phyloP scores from a whole-genome alignment of 2,888 invertebrate species.

The Spodoptera littoralis region DNA sequence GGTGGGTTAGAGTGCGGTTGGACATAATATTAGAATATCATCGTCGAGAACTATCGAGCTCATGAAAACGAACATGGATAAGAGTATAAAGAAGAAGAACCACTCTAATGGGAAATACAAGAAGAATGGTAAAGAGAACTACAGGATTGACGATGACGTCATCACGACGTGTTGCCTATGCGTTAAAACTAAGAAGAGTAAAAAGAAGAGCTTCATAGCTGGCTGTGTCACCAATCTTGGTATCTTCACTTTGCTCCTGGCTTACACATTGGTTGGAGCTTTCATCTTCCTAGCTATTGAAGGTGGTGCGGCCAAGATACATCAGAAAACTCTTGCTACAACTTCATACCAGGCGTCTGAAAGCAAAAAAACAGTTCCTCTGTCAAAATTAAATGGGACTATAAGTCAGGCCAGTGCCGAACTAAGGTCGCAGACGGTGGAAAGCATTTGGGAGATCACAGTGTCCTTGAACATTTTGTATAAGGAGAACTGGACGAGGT shows the following conservation, averaged over 20 bases:
- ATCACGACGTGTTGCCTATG: conserved; percentile 85
- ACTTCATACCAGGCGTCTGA: conserved; percentile 84
- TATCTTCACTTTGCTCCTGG: conserved; percentile 93
- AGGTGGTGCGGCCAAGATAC: conserved; percentile 89
- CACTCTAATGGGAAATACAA: conserved; percentile 83
- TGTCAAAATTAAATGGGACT: conserved; percentile 77
- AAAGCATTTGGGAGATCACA: conserved; percentile 97
- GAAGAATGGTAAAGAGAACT: conserved; percentile 81
- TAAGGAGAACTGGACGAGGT: conserved; percentile 96
- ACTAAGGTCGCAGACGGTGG: conserved; percentile 91
- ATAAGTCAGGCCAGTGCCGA: conserved; percentile 83
- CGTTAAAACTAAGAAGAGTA: conserved; percentile 83
- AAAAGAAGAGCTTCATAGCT: conserved; percentile 87
- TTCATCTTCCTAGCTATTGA: conserved; percentile 96
- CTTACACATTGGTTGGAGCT: conserved; percentile 92
- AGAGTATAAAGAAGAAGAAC: conserved; percentile 81
- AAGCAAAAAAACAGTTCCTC: conserved; percentile 71
- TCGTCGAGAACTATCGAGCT: conserved; percentile 19
- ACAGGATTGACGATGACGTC: conserved; percentile 77
- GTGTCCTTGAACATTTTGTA: conserved; percentile 95
- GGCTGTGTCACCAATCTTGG: conserved; percentile 94
- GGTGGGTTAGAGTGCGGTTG: conserved; percentile 40
- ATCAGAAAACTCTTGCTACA: conserved; percentile 85
- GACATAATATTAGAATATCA: conserved; percentile 38
- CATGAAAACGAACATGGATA: conserved; percentile 79